Base-by-base conservation (phyloP, 2,797 vertebrate genomes). In the Chaetodon trifasciatus region DNA sequence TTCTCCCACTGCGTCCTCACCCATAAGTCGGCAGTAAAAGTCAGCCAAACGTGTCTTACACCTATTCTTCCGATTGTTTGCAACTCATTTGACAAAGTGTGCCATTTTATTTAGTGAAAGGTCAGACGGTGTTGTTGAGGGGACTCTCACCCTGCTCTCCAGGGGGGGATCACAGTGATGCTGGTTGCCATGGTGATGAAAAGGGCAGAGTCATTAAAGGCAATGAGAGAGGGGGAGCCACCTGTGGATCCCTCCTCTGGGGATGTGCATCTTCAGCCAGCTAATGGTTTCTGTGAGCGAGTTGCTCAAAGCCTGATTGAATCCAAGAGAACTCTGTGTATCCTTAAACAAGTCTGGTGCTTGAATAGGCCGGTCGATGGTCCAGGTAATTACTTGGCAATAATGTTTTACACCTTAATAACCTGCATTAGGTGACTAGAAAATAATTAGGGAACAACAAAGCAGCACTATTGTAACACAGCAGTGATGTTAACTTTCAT, bases 141-240 rank as follows among this genome's bases (percentile, higher is more conserved):
- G 78, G 65, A 44, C 76, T 72, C 86, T 39, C 50, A 28, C 24
- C 74, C 65, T n/a, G n/a, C 42, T 77, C 63, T 50, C 40, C 13
- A 15, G 74, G 74, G 62, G 67, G 35, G 23, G 80, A 63, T 69
- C 32, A 40, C 49, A 23, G 15, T 64, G 58, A 46, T 75, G 69
- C 70, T 71, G n/a, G 77, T 85, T 83, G 19, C 83, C 56, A 60
- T 62, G 63, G 40, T 3, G 8, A 44, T 76, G 78, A 74, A 86
- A 88, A 90, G 79, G 79, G 35, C 61, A 82, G 64, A 81, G 71
- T 81, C 78, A 81, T 78, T 87, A 79, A 61, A 78, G 74, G 42
- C 67, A 46, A 58, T 21, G 6, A 49, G 46, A 39, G 53, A 5
- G 42, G 12, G 46, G 32, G 55, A 13, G 55, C 19, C 70, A 84